Conservation (phyloP, 2,888 invertebrate species). For the Ennomos quercinarius region DNA sequence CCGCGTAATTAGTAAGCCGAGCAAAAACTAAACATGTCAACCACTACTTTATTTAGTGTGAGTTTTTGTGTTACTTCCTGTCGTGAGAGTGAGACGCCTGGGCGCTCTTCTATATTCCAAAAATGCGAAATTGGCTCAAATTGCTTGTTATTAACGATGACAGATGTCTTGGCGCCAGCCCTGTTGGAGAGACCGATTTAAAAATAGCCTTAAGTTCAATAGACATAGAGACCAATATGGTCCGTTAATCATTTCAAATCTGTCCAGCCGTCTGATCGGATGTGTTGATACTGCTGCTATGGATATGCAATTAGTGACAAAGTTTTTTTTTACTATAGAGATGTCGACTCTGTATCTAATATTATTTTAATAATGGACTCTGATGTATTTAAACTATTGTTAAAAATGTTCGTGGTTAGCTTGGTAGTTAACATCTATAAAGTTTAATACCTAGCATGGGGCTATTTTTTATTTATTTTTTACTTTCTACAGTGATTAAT, state of each 20-base stretch:
- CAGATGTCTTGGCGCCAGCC: conserved; percentile 83
- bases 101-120: conserved; percentile 75
- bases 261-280: conserved; percentile 68
- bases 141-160: conserved; percentile 85
- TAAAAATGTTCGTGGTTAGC: not conserved
- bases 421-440: not conserved
- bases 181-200: conserved; percentile 34
- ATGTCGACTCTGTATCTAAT: conserved; percentile 40
- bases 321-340: conserved; percentile 55
- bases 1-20: conserved; percentile 68
- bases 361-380: conserved; percentile 10
- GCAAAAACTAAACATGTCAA: conserved; percentile 78
- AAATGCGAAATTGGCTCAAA: conserved; percentile 84
- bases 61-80: conserved; percentile 82
- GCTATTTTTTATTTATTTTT: too few relatives aligned
- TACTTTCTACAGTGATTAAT: too few relatives aligned
- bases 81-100: conserved; percentile 74
- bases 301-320: conserved; percentile 80
- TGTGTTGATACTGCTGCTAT: conserved; percentile 79
- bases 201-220: conserved; percentile 45
- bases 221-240: conserved; percentile 36
- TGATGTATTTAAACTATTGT: not conserved
- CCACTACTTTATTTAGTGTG: conserved; percentile 78
- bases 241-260: conserved; percentile 39
- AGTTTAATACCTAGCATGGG: too few relatives aligned